Evolutionary conservation across 2,797 vertebrate species (phyloP).

Genomic region (Botia kubotai): DNA sequence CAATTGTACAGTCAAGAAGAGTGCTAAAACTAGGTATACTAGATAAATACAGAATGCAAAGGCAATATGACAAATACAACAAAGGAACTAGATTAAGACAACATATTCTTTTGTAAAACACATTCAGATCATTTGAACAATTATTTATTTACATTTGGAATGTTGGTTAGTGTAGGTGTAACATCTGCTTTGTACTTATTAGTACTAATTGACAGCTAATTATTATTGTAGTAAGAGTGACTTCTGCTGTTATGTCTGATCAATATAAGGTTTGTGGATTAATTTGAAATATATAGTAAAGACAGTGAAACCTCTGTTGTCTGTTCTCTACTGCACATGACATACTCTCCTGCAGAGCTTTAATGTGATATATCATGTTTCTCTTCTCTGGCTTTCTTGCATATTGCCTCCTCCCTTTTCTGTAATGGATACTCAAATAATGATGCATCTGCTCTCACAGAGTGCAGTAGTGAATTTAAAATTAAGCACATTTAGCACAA

Average conservation of each 20-base stretch:
- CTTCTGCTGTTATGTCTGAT: neutral
- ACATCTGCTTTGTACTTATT: no score
- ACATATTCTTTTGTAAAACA: neutral
- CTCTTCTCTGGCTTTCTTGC: neutral
- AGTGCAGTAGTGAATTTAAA: constrained; percentile 30
- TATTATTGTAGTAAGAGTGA: neutral
- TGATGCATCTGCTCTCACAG: constrained; percentile 5
- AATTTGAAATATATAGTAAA: neutral
- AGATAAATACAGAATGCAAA: no score
- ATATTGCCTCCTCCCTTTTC: constrained; percentile 6
- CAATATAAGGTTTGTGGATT: neutral
- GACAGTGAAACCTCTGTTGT: no score
- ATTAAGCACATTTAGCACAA: constrained; percentile 6
- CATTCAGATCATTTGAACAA: neutral
- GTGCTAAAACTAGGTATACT: neutral
- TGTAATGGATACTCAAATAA: constrained; percentile 46
- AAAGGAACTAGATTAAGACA: no score
- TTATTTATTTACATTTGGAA: neutral
- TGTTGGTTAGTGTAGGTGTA: neutral
- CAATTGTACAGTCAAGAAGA: neutral
- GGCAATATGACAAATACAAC: no score
- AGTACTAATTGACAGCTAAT: neutral
- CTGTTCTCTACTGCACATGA: constrained; percentile 18
- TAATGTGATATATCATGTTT: constrained; percentile 57
- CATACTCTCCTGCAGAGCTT: constrained; percentile 46